Evolutionary conservation across 2,888 invertebrate species (phyloP), one percentile per base, ranked within the genome.

Genomic region (Crematogaster levior): DNA sequence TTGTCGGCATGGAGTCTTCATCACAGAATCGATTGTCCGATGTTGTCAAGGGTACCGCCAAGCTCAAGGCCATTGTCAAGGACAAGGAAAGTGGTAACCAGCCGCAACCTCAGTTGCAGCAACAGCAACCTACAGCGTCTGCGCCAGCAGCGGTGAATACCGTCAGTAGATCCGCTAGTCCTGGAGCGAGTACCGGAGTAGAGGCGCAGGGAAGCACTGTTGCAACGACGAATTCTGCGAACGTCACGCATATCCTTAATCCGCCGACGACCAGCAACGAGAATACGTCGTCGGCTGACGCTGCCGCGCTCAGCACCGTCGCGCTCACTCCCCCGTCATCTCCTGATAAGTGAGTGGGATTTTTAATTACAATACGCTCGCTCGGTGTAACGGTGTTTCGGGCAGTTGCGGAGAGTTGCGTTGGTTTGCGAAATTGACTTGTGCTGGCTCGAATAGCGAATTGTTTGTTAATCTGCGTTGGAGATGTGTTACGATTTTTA

Each of bases 1-100:
- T 63, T 12, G 61, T 48, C 12, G 66, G 56, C 66, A 40, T 66
- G 7, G 77, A 79, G 27, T 92, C 88, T 81, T 87, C 94, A 90
- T 94, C 95, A 81, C 95, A 96, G 92, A 96, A 95, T 93, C 96
- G 97, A 93, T 95, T 97, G 91, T 96, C 97, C 15, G 97, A 97
- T 94, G 97, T 97, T 60, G 97, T 97, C 66, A 97, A 97, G 91
- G 97, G 97, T 81, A 97, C 96, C 56, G 96, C 96, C 72, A 96
- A 96, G 93, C 95, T 95, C 86, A 96, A 95, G 93, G 93, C 93
- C 91, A 93, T 93, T 90, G 94, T 94, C 85, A 95, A 94, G 89
- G 94, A 93, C 18, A 94, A 94, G 85, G 94, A 86, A 15, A 79
- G 56, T 56, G 30, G 60, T 18, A 53, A 37, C 6, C 77, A 77